Conservation (phyloP, 2,113 vertebrate genomes). For the Erythrocercus mccallii region DNA sequence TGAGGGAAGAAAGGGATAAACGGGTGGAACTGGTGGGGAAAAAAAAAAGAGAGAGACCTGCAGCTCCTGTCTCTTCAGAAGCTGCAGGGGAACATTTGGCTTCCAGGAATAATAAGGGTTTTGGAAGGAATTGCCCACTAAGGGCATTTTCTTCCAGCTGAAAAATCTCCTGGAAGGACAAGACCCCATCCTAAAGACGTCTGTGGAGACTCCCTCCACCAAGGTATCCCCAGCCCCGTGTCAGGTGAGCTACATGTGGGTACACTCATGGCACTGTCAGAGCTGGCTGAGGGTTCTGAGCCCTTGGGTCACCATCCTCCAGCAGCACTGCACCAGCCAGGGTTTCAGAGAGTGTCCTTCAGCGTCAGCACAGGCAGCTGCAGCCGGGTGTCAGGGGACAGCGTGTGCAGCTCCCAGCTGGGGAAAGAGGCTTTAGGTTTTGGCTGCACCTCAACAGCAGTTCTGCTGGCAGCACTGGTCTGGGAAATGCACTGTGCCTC, state of each 20-base stretch:
- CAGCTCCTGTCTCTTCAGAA: neutral
- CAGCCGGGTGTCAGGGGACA: neutral
- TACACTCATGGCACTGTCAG: neutral
- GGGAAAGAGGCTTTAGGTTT: neutral
- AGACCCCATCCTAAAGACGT: neutral
- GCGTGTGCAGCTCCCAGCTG: neutral
- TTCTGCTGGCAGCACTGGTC: neutral
- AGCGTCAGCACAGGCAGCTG: neutral
- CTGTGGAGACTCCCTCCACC: fast-evolving
- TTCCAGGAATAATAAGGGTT: neutral
- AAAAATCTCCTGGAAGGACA: neutral
- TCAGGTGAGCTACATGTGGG: neutral
- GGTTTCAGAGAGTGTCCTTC: neutral
- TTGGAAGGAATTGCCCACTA: neutral
- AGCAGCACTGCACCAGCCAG: neutral
- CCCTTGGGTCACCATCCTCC: neutral
- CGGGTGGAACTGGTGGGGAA: neutral
- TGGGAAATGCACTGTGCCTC: neutral
- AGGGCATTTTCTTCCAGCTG: neutral
- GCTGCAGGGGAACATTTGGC: neutral
- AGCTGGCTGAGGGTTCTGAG: neutral
- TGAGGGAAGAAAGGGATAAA: neutral
- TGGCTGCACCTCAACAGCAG: constrained; percentile 20
- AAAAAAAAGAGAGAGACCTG: neutral
- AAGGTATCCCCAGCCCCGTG: neutral